phyloP scores from a whole-genome alignment of 2,113 vertebrate genomes.

The Empidonax alnorum region DNA sequence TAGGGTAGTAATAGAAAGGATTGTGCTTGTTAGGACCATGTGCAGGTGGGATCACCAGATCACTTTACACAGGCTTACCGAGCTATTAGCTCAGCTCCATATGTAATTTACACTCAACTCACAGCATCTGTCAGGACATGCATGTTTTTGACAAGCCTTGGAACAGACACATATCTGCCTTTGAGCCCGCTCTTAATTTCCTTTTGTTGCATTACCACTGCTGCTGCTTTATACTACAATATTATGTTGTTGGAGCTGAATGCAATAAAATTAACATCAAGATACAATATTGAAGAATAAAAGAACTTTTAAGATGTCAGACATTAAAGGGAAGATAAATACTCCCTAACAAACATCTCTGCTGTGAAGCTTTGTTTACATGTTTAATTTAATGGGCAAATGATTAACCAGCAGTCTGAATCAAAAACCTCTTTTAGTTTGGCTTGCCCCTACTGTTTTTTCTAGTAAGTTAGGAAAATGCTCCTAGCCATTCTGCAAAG shows the following conservation, averaged over 20 bases:
- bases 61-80: neutral
- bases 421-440: neutral
- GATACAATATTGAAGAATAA: neutral
- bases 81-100: neutral
- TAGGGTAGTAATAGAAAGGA: neutral
- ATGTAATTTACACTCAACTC: neutral
- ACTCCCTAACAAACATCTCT: neutral
- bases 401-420: neutral
- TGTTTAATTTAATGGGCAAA: neutral
- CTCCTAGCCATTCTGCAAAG: neutral
- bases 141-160: neutral
- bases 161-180: neutral
- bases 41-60: neutral
- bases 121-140: neutral
- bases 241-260: neutral
- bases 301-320: neutral
- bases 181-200: neutral
- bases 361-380: neutral
- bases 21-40: neutral
- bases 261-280: neutral
- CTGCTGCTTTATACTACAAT: neutral
- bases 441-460: neutral
- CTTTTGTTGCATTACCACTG: neutral
- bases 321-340: neutral
- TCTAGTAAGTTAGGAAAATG: neutral